Conservation (phyloP, 2,797 vertebrate genomes). For the Acestrorhynchus altus region DNA sequence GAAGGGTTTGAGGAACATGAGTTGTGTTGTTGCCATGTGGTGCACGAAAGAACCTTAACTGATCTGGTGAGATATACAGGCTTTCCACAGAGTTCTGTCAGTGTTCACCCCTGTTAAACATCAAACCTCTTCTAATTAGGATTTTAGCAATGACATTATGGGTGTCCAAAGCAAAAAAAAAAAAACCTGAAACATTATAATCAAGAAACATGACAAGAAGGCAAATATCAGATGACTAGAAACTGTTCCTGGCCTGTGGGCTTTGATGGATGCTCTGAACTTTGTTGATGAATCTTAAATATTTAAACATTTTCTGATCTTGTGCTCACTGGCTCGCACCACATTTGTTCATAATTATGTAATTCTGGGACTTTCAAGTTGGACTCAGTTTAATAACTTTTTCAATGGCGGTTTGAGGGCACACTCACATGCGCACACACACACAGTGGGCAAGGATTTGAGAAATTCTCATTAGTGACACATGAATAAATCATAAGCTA, state of each 20-base stretch:
- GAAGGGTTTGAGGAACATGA: too few relatives aligned
- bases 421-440: conserved; percentile 29
- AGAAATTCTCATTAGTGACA: conserved; percentile 50
- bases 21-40: too few relatives aligned
- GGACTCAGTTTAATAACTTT: conserved; percentile 51
- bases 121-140: too few relatives aligned
- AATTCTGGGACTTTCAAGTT: conserved; percentile 54
- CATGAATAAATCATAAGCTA: conserved; percentile 45
- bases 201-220: background rate
- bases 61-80: too few relatives aligned
- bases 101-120: too few relatives aligned
- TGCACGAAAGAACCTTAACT: too few relatives aligned
- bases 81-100: too few relatives aligned
- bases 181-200: background rate
- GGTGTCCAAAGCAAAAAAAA: too few relatives aligned
- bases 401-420: conserved; percentile 49
- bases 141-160: too few relatives aligned
- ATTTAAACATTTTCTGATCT: conserved; percentile 53
- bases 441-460: conserved; percentile 14
- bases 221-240: conserved; percentile 36
- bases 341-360: conserved; percentile 60
- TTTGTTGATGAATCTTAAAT: conserved; percentile 52
- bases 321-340: conserved; percentile 41
- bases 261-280: conserved; percentile 27
- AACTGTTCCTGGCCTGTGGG: conserved; percentile 41